These are phyloP conservation scores for Thereva unica DNA, from an alignment of 2,888 invertebrate species.

Conservation along the genomic window DNA sequence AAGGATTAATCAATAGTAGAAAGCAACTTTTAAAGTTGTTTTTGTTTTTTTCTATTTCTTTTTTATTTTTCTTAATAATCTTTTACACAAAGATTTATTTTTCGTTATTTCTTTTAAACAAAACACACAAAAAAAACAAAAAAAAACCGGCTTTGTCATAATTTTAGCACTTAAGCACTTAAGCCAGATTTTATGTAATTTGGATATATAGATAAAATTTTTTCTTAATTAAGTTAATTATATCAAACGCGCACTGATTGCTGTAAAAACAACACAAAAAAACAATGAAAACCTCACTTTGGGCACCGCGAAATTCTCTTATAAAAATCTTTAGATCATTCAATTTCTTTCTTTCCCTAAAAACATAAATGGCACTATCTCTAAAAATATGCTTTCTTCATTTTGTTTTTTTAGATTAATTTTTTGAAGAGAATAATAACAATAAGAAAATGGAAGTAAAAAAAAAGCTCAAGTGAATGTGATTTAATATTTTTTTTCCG, in stretches of 20 bases:
- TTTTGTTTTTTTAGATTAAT: not conserved
- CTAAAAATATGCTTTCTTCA: constrained; percentile 9
- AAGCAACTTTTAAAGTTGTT: no score
- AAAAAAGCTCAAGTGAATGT: constrained; percentile 36
- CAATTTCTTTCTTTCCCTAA: no score
- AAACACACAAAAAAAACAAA: not conserved
- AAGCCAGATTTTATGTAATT: no score
- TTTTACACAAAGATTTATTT: not conserved
- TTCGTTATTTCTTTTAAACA: not conserved
- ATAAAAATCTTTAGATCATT: no score
- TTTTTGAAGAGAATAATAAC: constrained; percentile 6
- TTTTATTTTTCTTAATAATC: not conserved
- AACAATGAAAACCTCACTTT: no score
- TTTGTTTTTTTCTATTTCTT: not conserved
- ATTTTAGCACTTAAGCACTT: no score
- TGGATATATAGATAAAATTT: no score
- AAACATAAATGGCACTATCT: not conserved
- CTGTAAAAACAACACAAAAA: no score
- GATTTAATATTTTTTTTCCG: constrained; percentile 6
- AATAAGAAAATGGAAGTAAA: constrained; percentile 13
- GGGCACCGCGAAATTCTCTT: no score
- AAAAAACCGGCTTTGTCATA: no score
- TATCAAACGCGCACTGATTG: no score
- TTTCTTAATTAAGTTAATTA: no score
- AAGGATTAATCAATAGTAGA: constrained; percentile 1